A percentile compares a stretch with the other conserved stretches of the same genome.
Conservation (phyloP, 23 tunicate species). For the Aplidium turbinatum region DNA sequence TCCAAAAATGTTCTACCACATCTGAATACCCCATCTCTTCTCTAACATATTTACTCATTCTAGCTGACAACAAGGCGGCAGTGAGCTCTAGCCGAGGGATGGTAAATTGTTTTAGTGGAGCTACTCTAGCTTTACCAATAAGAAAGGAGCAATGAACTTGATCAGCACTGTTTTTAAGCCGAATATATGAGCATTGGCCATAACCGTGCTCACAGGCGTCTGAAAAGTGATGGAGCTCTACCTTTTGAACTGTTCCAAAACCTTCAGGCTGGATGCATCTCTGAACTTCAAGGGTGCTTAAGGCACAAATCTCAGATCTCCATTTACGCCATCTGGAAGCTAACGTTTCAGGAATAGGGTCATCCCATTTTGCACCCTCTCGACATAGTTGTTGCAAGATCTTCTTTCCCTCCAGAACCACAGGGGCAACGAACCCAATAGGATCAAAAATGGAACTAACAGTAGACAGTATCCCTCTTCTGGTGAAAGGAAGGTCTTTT, state of each 20-base stretch:
- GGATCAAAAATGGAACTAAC: constrained; percentile 30
- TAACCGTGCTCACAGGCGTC: constrained; percentile 29
- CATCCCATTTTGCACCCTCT: constrained; percentile 2
- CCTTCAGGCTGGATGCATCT: constrained; percentile 20
- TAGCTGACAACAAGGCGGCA: constrained; percentile 20
- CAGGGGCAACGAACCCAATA: constrained; percentile 26
- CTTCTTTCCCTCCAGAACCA: constrained; percentile 3
- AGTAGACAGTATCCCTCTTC: constrained; percentile 21
- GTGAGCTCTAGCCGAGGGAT: constrained; percentile 30
- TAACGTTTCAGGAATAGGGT: constrained; percentile 3
- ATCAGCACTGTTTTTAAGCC: background rate
- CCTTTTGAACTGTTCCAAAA: constrained; percentile 9
- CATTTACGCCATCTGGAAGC: constrained; percentile 15
- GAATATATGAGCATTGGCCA: constrained; percentile 31
- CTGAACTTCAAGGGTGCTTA: constrained; percentile 16
- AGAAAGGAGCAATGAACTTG: constrained; percentile 26
- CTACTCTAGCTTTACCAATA: constrained; percentile 35
- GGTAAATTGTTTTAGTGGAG: constrained; percentile 22
- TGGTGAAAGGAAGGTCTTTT: constrained; percentile 6
- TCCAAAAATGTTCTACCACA: constrained; percentile 1
- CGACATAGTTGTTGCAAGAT: constrained; percentile 17
- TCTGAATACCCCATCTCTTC: background rate
- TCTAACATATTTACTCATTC: background rate
- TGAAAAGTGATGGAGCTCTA: constrained; percentile 27
- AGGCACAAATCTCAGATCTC: background rate